Percentiles rank a stretch among this genome's conserved stretches.
Conservation (phyloP, 2,888 invertebrate genomes). For the Spatulosminthurus flaviceps region DNA sequence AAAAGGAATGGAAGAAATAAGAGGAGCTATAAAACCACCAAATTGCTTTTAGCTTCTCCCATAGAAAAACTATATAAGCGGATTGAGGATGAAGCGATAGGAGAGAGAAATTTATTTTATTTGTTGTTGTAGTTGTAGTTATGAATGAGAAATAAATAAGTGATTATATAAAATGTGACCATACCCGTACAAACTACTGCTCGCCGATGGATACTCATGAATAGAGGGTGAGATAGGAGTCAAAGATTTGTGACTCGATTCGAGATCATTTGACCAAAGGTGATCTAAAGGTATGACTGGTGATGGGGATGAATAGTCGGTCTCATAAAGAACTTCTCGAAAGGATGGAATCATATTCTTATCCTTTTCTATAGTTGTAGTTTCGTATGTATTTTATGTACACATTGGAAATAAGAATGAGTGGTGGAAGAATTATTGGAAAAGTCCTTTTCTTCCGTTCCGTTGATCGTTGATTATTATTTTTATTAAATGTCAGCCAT, state of each 20-base stretch:
- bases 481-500: too few relatives aligned
- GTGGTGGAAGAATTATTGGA: too few relatives aligned
- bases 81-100: neutral
- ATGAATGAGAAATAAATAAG: conserved; percentile 22
- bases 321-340: conserved; percentile 54
- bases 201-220: conserved; percentile 44
- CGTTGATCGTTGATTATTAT: conserved; percentile 2
- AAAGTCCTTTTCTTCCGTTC: conserved; percentile 7
- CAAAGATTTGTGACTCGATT: conserved; percentile 46
- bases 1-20: neutral
- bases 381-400: too few relatives aligned
- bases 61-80: neutral
- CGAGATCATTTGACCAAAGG: conserved; percentile 59
- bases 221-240: conserved; percentile 41
- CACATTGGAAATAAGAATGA: too few relatives aligned
- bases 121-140: neutral
- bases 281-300: conserved; percentile 50
- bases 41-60: neutral
- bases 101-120: conserved; percentile 8
- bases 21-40: neutral
- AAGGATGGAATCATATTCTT: conserved; percentile 62
- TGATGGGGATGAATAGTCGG: conserved; percentile 50
- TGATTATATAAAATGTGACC: too few relatives aligned
- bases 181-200: conserved; percentile 50
- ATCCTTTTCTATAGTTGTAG: too few relatives aligned